Percentiles rank a stretch among this genome's conserved stretches.
Evolutionary conservation across 2,797 vertebrate species (phyloP).

Genomic region (Gallinago stenura): DNA sequence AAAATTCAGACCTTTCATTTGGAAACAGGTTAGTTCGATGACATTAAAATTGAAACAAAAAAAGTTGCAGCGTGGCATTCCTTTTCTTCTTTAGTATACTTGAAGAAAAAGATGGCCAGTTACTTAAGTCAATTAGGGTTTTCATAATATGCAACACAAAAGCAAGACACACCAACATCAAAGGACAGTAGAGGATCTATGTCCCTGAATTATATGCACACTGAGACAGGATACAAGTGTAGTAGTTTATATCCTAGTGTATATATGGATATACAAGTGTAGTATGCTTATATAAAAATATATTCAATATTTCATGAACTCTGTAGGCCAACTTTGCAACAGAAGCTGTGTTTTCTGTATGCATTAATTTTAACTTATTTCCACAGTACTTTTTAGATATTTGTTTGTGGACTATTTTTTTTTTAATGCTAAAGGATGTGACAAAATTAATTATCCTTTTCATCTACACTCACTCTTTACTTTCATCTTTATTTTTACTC

Average conservation of each 20-base stretch:
- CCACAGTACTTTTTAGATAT: background rate
- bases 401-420: background rate
- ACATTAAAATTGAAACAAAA: background rate
- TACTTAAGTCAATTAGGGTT: background rate
- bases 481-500: background rate
- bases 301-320: conserved; percentile 12
- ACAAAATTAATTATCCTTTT: conserved; percentile 31
- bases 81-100: background rate
- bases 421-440: background rate
- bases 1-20: background rate
- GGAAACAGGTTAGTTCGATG: background rate
- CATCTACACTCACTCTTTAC: background rate
- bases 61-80: background rate
- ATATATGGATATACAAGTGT: background rate
- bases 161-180: background rate
- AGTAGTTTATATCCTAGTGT: background rate
- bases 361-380: background rate
- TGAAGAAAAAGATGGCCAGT: background rate
- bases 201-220: background rate
- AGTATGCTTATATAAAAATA: conserved; percentile 53
- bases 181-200: background rate
- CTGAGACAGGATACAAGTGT: background rate
- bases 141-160: background rate
- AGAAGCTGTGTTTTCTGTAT: background rate
- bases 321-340: background rate